Evolutionary conservation across 1,140 invertebrate species (phyloP).

Genomic region (Lamellibrachia luymesi): DNA sequence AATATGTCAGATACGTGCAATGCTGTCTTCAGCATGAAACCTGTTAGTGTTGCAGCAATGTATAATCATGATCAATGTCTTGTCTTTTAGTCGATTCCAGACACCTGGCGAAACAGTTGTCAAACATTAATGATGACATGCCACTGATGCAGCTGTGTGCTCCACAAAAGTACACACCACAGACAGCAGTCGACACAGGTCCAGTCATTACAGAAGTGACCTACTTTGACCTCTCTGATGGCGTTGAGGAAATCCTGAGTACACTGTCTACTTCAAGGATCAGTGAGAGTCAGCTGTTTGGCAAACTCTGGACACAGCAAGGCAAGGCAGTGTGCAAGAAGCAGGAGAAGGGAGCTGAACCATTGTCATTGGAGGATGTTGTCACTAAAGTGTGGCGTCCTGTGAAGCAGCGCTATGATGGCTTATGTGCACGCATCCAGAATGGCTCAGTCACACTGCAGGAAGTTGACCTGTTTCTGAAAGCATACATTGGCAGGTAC

Average conservation of each 20-base stretch:
- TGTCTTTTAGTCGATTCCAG: background rate
- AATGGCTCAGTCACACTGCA: conserved; percentile 27
- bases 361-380: conserved; percentile 21
- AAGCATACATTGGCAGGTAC: conserved; percentile 10
- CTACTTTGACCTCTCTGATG: background rate
- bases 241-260: background rate
- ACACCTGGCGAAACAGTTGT: background rate
- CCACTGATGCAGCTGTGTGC: background rate
- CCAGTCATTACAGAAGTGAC: background rate
- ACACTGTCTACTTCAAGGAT: background rate
- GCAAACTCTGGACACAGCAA: conserved; percentile 7
- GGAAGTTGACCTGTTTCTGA: conserved; percentile 27
- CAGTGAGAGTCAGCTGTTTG: conserved; percentile 10
- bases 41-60: too few species aligned
- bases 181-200: background rate
- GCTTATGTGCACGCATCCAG: conserved; percentile 22
- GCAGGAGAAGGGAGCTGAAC: conserved; percentile 11
- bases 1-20: too few species aligned
- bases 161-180: background rate
- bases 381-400: conserved; percentile 29
- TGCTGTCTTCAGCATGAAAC: too few species aligned
- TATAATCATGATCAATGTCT: background rate
- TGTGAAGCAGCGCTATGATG: conserved; percentile 21
- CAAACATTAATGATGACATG: background rate
- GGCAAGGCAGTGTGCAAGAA: conserved; percentile 19